phyloP scores from a whole-genome alignment of 2,113 vertebrate genomes.

The Scomber japonicus region DNA sequence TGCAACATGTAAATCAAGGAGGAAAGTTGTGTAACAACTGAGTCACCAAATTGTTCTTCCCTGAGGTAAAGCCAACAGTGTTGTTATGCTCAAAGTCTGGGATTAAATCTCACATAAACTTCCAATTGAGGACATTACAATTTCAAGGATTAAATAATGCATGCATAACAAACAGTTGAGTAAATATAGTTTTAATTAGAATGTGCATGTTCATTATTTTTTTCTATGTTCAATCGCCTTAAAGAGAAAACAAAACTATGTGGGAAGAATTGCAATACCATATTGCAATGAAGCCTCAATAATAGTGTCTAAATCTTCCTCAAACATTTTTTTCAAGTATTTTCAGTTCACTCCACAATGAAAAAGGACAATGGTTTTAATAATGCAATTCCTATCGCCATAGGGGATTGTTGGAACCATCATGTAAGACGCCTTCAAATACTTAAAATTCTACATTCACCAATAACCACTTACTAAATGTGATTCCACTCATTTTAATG shows the following conservation, averaged over 20 bases:
- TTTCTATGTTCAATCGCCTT: constrained; percentile 23
- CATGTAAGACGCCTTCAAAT: neutral
- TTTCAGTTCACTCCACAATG: neutral
- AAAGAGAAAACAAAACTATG: constrained; percentile 46
- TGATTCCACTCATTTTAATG: neutral
- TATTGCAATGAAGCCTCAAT: constrained; percentile 37
- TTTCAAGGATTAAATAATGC: constrained; percentile 48
- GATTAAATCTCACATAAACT: constrained; percentile 40
- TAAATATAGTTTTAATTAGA: constrained; percentile 68
- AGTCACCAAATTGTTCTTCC: constrained; percentile 43
- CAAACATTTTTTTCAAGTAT: constrained; percentile 11
- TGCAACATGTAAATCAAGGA: constrained; percentile 9
- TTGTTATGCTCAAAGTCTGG: constrained; percentile 25
- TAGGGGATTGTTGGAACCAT: neutral
- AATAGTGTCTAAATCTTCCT: constrained; percentile 23
- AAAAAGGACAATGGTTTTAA: neutral
- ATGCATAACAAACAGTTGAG: constrained; percentile 44
- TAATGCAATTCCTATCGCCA: constrained; percentile 6
- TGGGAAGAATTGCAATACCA: constrained; percentile 24
- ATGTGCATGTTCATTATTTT: constrained; percentile 21
- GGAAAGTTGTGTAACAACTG: constrained; percentile 34
- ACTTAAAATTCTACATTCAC: too few relatives aligned
- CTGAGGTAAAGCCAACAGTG: constrained; percentile 27
- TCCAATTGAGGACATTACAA: constrained; percentile 28
- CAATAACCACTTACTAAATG: too few relatives aligned